A percentile compares a stretch with the other conserved stretches of the same genome.
These are phyloP conservation scores for Cataglyphis altisquamis DNA, from an alignment of 2,888 invertebrate species.

Conservation along the genomic window DNA sequence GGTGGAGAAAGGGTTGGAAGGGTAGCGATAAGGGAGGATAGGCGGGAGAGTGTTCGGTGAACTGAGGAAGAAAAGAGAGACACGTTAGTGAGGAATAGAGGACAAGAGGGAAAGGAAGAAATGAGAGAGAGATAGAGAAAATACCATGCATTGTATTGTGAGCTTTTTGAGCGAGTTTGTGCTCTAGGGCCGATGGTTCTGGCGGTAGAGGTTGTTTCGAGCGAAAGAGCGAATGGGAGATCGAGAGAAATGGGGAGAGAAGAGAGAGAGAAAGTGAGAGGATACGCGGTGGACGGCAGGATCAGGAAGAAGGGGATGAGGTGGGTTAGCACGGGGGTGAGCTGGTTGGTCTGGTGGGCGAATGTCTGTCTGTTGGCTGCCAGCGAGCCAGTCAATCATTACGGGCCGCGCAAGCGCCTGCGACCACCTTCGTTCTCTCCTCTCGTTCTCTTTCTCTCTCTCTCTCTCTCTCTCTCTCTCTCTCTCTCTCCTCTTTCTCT, in stretches of 20 bases:
- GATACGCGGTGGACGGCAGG: conserved; percentile 48
- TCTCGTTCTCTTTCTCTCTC: conserved; percentile 1
- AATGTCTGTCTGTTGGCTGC: conserved; percentile 87
- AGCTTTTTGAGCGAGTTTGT: conserved; percentile 77
- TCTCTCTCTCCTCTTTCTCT: conserved; percentile 47
- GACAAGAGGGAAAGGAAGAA: conserved; percentile 44
- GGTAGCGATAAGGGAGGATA: conserved; percentile 72
- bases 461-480: conserved; percentile 42
- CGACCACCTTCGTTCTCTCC: conserved; percentile 70
- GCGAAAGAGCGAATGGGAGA: conserved; percentile 67
- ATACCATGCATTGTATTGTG: conserved; percentile 79
- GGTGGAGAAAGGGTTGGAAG: conserved; percentile 75
- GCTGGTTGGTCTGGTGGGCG: conserved; percentile 82
- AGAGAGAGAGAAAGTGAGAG: conserved; percentile 21
- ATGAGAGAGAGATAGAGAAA: conserved; percentile 45
- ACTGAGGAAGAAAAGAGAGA: conserved; percentile 72
- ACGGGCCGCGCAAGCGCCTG: conserved; percentile 85
- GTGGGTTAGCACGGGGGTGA: conserved; percentile 73
- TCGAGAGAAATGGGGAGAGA: conserved; percentile 52
- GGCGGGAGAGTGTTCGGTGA: conserved; percentile 61
- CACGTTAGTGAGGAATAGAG: conserved; percentile 35
- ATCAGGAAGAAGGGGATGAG: conserved; percentile 55
- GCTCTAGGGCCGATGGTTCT: conserved; percentile 69
- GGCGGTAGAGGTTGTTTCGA: conserved; percentile 70
- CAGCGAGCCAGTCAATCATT: conserved; percentile 87